phyloP scores from a whole-genome alignment of 1,140 invertebrate species.

The Sweltsa coloradensis region DNA sequence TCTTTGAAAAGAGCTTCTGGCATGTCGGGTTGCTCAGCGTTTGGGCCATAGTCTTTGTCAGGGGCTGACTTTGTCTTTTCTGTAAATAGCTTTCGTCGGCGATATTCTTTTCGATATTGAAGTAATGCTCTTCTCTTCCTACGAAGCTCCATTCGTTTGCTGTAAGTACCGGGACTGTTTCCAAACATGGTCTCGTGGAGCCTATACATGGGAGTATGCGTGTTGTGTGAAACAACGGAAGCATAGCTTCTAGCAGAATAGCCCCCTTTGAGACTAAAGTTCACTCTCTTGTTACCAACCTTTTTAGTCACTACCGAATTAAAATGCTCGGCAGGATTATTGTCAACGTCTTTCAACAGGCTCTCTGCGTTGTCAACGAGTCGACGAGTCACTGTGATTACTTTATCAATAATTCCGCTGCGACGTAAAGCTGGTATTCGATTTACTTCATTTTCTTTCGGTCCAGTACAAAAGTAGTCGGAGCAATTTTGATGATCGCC shows the following conservation, averaged over 20 bases:
- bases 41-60: constrained; percentile 18
- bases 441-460: constrained; percentile 17
- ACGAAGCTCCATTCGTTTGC: constrained; percentile 2
- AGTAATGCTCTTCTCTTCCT: constrained; percentile 6
- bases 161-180: constrained; percentile 1
- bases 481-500: constrained; percentile 24
- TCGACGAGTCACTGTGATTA: not conserved
- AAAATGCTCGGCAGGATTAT: constrained; percentile 29
- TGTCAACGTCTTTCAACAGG: constrained; percentile 26
- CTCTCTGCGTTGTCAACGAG: constrained; percentile 15
- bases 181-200: not conserved
- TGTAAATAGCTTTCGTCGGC: not conserved
- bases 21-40: constrained; percentile 14
- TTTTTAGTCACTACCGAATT: constrained; percentile 24
- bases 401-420: not conserved
- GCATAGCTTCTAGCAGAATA: constrained; percentile 23
- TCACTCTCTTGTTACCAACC: constrained; percentile 27
- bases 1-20: not conserved
- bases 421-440: constrained; percentile 15
- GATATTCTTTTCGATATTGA: not conserved
- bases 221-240: constrained; percentile 23
- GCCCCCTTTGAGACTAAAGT: constrained; percentile 19
- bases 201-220: constrained; percentile 1
- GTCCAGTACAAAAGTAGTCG: constrained; percentile 18
- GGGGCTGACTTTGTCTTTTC: not conserved